Conservation (phyloP, 1,140 invertebrate genomes). For the Dinoponera quadriceps region DNA sequence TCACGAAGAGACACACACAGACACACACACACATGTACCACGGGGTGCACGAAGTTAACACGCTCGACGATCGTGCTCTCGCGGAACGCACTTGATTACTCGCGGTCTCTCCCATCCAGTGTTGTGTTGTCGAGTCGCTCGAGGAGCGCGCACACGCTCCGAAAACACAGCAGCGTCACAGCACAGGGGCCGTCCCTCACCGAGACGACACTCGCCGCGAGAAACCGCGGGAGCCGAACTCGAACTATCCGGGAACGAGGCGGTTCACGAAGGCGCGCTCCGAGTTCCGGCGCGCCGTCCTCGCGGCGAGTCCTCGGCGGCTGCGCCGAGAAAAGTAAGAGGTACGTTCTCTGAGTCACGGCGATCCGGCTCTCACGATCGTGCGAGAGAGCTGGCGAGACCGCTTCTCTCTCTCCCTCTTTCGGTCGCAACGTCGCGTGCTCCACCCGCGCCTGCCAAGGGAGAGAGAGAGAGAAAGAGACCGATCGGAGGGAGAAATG, state of each 20-base stretch:
- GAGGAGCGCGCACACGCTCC: neutral
- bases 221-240: neutral
- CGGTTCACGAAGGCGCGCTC: neutral
- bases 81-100: neutral
- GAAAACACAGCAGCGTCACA: neutral
- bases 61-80: neutral
- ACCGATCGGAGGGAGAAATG: too few species aligned
- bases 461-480: too few species aligned
- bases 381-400: neutral
- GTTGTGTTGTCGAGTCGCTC: too few species aligned
- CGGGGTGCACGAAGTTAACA: constrained; percentile 2
- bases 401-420: constrained; percentile 7
- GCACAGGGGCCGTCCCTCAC: neutral
- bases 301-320: constrained; percentile 1
- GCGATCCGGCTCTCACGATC: constrained; percentile 8
- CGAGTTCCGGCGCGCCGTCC: neutral
- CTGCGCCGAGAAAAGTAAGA: constrained; percentile 40
- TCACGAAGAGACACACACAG: neutral
- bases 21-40: too few species aligned
- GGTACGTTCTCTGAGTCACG: constrained; percentile 19
- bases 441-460: neutral
- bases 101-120: neutral
- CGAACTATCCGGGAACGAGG: constrained; percentile 1
- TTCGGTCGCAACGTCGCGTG: neutral
- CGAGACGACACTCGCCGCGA: neutral